Evolutionary conservation across 2,888 invertebrate genomes (phyloP), one percentile per base, ranked within the genome.

Genomic region (Selenia dentaria): DNA sequence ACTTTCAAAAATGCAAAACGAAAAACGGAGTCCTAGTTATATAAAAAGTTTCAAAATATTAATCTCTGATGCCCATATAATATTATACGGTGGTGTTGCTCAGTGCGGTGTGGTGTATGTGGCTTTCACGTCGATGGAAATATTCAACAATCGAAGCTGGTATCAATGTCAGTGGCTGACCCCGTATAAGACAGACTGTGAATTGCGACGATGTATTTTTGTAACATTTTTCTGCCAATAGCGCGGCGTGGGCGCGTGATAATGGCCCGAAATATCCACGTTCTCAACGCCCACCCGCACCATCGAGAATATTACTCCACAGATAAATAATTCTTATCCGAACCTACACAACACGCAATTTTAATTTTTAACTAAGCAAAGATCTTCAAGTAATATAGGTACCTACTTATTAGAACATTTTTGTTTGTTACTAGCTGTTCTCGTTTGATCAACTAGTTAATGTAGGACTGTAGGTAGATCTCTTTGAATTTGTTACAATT

Each of bases 211-310:
- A 68, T 68, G 69, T 83, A 84, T 83, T 84, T 84, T 80, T 70
- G 75, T 79, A 79, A 78, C 70, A 80, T 79, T 79, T 83, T 84
- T 83, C 80, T 82, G 81, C 82, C 79, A 81, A 83, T 83, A 79
- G 76, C 76, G 64, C 44, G 58, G 73, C 78, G 85, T 84, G 79
- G 85, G 85, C 65, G 84, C 79, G 71, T 75, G 82, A 83, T 83
- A 83, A 84, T 80, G 71, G 70, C 74, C 77, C 78, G 67, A 84
- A 88, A 87, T 86, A 87, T 79, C 73, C 72, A 78, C 81, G 82
- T 71, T 81, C 76, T 74, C 64, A 51, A 62, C 85, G 75, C 87
- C 85, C 82, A 82, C 83, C 64, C 66, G 53, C 61, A 60, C 71
- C 66, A 79, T 79, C 74, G 63, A 79, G 73, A 80, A 81, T 79